phyloP scores from a whole-genome alignment of 2,113 vertebrate genomes.

The Syngnathus floridae region DNA sequence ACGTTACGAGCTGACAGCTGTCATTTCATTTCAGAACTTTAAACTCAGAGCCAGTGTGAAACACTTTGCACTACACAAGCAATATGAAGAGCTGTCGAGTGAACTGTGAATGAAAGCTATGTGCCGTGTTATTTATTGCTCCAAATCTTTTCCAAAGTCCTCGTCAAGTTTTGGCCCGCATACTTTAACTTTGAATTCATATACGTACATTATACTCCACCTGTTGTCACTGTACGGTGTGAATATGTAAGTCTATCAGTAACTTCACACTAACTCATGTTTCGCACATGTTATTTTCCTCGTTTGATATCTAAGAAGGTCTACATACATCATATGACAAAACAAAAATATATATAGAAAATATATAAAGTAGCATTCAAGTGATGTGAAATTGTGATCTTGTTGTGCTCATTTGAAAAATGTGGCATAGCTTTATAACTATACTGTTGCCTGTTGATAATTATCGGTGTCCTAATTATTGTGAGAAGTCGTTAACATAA shows the following conservation, averaged over 20 bases:
- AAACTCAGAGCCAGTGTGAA: background rate
- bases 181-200: background rate
- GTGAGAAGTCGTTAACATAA: no score
- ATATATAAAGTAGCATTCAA: no score
- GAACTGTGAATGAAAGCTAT: background rate
- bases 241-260: conserved; percentile 1
- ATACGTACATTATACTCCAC: background rate
- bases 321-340: background rate
- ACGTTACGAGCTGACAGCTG: background rate
- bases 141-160: background rate
- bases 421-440: no score
- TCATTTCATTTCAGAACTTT: background rate
- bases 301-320: background rate
- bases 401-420: no score
- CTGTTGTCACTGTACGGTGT: background rate
- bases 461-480: no score
- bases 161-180: background rate
- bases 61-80: background rate
- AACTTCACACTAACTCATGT: conserved; percentile 1
- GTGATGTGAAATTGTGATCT: no score
- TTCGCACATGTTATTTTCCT: conserved; percentile 4
- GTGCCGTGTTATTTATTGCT: background rate
- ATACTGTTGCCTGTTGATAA: no score
- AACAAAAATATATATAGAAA: no score
- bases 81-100: background rate